Conservation (phyloP, 2,888 invertebrate genomes). For the Eristalinus aeneus region DNA sequence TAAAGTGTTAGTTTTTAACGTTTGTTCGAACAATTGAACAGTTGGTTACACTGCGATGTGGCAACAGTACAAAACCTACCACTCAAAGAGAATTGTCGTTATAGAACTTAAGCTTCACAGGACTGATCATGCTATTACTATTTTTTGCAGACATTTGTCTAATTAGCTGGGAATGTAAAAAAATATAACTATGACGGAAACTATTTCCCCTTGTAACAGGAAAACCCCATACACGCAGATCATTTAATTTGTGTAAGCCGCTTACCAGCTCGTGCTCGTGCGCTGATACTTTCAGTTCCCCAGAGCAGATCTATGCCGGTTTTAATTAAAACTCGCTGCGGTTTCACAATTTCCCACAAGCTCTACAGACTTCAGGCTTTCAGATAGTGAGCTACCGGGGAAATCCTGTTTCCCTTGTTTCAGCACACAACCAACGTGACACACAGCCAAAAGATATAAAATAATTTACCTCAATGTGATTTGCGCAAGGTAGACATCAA, state of each 20-base stretch:
- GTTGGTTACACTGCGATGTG: no score
- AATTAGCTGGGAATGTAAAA: not conserved
- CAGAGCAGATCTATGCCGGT: not conserved
- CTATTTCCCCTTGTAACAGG: not conserved
- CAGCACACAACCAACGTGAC: not conserved
- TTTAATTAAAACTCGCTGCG: not conserved
- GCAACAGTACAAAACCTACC: no score
- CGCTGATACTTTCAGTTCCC: not conserved
- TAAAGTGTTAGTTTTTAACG: no score
- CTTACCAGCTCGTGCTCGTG: not conserved
- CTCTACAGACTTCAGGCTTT: no score
- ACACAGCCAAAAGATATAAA: not conserved
- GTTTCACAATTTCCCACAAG: not conserved
- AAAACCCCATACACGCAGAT: not conserved
- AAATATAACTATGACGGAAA: not conserved
- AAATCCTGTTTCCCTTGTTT: not conserved
- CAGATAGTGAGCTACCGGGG: not conserved
- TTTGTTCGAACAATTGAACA: no score
- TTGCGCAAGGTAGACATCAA: not conserved
- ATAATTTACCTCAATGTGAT: not conserved
- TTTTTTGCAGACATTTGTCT: not conserved
- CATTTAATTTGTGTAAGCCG: not conserved
- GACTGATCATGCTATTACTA: not conserved
- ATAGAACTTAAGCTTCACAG: not conserved
- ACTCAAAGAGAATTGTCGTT: no score